phyloP scores from a whole-genome alignment of 2,888 invertebrate genomes.

The Lasioglossum zephyrum region DNA sequence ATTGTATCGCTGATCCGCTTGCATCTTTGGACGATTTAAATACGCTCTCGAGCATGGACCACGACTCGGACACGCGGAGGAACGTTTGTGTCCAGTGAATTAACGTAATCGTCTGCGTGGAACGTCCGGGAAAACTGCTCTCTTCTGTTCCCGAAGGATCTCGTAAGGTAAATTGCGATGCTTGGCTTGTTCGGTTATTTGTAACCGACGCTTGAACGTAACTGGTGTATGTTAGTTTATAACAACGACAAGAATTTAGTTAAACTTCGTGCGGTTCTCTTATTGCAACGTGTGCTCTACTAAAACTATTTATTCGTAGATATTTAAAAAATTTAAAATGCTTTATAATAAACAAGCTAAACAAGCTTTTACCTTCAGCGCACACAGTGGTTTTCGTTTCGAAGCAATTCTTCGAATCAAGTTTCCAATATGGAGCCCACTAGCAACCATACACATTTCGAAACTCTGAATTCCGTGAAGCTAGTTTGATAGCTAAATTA shows the following conservation, averaged over 20 bases:
- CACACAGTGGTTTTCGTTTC: neutral
- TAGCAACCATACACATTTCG: neutral
- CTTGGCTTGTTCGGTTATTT: neutral
- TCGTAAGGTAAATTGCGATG: slow-evolving; percentile 19
- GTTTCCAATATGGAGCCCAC: neutral
- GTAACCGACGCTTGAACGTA: too few species aligned
- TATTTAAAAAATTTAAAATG: neutral
- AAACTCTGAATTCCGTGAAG: neutral
- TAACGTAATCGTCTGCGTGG: neutral
- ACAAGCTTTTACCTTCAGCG: neutral
- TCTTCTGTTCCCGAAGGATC: neutral
- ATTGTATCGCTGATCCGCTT: neutral
- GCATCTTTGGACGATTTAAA: neutral
- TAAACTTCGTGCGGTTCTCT: neutral
- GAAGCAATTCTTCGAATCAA: neutral
- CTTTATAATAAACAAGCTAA: neutral
- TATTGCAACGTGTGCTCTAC: neutral
- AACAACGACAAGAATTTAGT: neutral
- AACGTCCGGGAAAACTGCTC: too few species aligned
- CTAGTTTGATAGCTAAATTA: neutral
- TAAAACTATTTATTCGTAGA: neutral
- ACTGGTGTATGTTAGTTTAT: neutral
- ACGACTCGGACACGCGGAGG: neutral
- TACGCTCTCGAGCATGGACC: neutral
- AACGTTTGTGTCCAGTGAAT: slow-evolving; percentile 30